Evolutionary conservation across 1,140 invertebrate species (phyloP).

Genomic region (Diuraphis noxia): DNA sequence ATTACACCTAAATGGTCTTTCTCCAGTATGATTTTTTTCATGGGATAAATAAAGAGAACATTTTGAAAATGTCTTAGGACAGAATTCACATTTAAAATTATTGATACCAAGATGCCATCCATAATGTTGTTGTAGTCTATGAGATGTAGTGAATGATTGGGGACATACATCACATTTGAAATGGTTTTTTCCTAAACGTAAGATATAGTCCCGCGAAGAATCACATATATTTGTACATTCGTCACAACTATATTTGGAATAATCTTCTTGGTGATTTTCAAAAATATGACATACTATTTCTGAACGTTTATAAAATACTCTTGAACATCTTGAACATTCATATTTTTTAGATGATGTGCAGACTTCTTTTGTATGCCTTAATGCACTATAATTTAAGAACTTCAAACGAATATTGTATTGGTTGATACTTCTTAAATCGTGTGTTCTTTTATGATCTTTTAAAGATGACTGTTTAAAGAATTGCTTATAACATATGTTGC

Average conservation of each 20-base stretch:
- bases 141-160: conserved; percentile 5
- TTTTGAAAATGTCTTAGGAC: conserved; percentile 33
- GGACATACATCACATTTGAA: conserved; percentile 40
- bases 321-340: conserved; percentile 35
- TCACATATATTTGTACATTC: background rate
- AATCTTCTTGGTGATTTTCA: background rate
- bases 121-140: conserved; percentile 44
- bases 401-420: background rate
- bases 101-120: conserved; percentile 40
- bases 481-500: background rate
- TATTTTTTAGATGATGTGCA: background rate
- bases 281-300: conserved; percentile 37
- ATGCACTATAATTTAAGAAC: background rate
- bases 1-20: conserved; percentile 23
- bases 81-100: conserved; percentile 40
- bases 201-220: background rate
- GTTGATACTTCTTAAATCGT: background rate
- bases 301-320: conserved; percentile 26
- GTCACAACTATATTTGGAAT: conserved; percentile 42
- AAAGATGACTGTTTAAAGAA: background rate
- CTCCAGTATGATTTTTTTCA: conserved; percentile 2
- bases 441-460: background rate
- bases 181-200: background rate
- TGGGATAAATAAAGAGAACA: conserved; percentile 8
- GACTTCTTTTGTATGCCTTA: background rate